These are phyloP conservation scores for Agrypnia vestita DNA, from an alignment of 1,140 invertebrate genomes.

Conservation along the genomic window DNA sequence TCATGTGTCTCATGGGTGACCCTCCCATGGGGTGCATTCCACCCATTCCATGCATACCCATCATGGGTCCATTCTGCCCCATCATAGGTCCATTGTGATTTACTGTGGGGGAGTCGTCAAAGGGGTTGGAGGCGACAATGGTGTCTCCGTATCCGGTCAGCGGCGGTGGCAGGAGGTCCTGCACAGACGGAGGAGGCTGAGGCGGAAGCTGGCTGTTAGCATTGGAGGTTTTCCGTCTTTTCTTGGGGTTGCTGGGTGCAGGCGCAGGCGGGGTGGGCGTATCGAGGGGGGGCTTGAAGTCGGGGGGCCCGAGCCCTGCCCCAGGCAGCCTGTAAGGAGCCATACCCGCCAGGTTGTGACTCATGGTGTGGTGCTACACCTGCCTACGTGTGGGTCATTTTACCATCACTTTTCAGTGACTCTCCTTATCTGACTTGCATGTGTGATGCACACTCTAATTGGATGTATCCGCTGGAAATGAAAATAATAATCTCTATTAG, in stretches of 20 bases:
- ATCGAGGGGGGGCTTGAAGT: conserved; percentile 77
- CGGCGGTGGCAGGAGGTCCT: conserved; percentile 87
- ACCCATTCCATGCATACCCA: conserved; percentile 76
- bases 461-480: neutral
- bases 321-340: conserved; percentile 80
- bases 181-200: conserved; percentile 77
- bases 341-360: conserved; percentile 79
- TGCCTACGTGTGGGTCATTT: conserved; percentile 45
- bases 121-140: conserved; percentile 95
- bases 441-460: neutral
- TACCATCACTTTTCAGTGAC: conserved; percentile 14
- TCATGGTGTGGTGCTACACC: conserved; percentile 69
- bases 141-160: conserved; percentile 92
- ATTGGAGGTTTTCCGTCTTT: conserved; percentile 78
- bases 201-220: conserved; percentile 74
- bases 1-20: conserved; percentile 82
- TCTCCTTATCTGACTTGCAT: too few relatives aligned
- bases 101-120: conserved; percentile 90
- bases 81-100: conserved; percentile 77
- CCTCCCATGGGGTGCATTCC: conserved; percentile 78
- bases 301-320: conserved; percentile 76
- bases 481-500: too few relatives aligned
- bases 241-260: conserved; percentile 79
- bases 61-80: conserved; percentile 73
- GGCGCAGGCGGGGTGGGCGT: conserved; percentile 73